These are phyloP conservation scores for Galerucella calmariensis DNA, from an alignment of 2,888 invertebrate genomes.

Conservation along the genomic window DNA sequence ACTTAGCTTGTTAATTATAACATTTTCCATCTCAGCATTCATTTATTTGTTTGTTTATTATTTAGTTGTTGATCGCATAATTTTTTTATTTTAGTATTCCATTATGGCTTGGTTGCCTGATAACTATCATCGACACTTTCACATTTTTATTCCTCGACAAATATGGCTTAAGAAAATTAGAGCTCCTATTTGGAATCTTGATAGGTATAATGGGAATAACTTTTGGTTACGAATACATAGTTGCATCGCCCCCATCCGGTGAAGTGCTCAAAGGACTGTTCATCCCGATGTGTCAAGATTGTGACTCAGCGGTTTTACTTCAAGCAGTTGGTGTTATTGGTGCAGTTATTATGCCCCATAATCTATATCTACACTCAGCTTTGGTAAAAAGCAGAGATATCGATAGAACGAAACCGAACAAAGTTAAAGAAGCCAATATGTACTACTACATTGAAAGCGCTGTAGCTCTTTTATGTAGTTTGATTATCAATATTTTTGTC, in stretches of 20 bases:
- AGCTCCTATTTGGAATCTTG: conserved; percentile 83
- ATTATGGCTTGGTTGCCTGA: conserved; percentile 82
- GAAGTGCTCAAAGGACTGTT: conserved; percentile 81
- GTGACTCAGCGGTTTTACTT: conserved; percentile 73
- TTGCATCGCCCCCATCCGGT: conserved; percentile 75
- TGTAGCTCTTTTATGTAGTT: conserved; percentile 82
- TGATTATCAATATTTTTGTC: conserved; percentile 89
- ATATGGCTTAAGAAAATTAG: conserved; percentile 84
- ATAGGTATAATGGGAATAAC: conserved; percentile 86
- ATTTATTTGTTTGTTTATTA: too few species aligned
- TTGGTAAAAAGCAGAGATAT: conserved; percentile 87
- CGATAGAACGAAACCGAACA: conserved; percentile 75
- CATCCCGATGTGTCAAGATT: conserved; percentile 79
- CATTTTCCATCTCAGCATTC: too few species aligned
- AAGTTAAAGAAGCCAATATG: conserved; percentile 83
- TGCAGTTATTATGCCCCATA: conserved; percentile 91
- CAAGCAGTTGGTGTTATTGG: conserved; percentile 86
- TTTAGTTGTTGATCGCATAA: too few species aligned
- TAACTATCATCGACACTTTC: conserved; percentile 86
- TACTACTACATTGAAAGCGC: conserved; percentile 84
- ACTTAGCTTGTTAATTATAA: too few species aligned
- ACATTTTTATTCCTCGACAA: conserved; percentile 88
- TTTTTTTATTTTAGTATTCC: conserved; percentile 69
- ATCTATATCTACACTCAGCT: conserved; percentile 89
- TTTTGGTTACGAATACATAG: conserved; percentile 87